Conservation (phyloP, 1,140 invertebrate species). For the Battus philenor region DNA sequence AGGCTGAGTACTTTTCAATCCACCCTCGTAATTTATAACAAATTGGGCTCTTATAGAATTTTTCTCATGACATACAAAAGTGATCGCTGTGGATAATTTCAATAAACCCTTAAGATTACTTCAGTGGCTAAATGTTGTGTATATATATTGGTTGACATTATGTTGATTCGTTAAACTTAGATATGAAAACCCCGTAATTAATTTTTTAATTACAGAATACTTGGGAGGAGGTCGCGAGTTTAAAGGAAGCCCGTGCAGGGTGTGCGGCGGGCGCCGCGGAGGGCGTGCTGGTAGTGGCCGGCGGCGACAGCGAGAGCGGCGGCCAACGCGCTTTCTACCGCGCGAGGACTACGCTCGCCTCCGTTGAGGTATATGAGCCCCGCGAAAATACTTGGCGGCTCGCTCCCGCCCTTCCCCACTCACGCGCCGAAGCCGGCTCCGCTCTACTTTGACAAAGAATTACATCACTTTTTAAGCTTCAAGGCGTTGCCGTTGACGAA, state of each 20-base stretch:
- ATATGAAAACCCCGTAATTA: too few species aligned
- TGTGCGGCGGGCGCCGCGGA: constrained; percentile 90
- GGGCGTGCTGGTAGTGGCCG: constrained; percentile 70
- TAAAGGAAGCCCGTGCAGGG: constrained; percentile 86
- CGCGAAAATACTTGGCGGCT: constrained; percentile 85
- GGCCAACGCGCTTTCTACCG: constrained; percentile 87
- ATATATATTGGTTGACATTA: too few species aligned
- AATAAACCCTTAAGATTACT: too few species aligned
- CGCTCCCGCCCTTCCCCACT: constrained; percentile 71
- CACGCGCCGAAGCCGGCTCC: constrained; percentile 45
- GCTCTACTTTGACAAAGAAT: constrained; percentile 49
- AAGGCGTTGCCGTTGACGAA: neutral
- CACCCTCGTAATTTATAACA: too few species aligned
- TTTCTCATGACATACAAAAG: too few species aligned
- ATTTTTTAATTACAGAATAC: too few species aligned
- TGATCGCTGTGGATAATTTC: too few species aligned
- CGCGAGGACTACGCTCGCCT: constrained; percentile 86
- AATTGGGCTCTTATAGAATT: too few species aligned
- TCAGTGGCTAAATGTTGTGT: too few species aligned
- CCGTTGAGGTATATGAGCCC: constrained; percentile 90
- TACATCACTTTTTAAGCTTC: neutral
- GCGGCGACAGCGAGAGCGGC: constrained; percentile 64
- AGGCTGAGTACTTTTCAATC: too few species aligned
- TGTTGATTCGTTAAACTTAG: too few species aligned
- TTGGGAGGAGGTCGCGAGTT: constrained; percentile 85